These are phyloP conservation scores for Mimachlamys varia DNA, from an alignment of 2,888 invertebrate genomes.

Conservation along the genomic window DNA sequence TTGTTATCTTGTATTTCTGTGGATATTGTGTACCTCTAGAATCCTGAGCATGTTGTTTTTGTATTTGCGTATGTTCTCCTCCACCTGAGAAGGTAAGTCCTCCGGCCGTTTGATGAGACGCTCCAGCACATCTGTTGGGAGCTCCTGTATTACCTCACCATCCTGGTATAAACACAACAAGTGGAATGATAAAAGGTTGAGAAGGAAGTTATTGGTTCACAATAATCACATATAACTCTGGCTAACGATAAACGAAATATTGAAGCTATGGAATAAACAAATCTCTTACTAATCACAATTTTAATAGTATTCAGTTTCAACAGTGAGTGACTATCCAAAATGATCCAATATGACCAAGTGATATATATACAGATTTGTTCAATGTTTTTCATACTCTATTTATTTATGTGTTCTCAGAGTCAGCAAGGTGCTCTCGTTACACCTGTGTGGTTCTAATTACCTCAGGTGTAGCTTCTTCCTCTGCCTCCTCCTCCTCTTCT, in stretches of 20 bases:
- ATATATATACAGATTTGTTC: no score
- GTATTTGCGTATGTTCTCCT: conserved; percentile 74
- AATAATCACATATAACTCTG: background rate
- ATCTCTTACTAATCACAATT: no score
- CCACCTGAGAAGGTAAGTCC: conserved; percentile 76
- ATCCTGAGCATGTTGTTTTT: conserved; percentile 78
- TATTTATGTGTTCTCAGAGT: background rate
- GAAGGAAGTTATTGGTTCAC: background rate
- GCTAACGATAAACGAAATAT: no score
- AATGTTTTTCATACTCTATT: no score
- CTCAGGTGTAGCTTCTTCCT: conserved; percentile 73
- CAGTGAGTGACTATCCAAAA: no score
- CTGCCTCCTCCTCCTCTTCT: conserved; percentile 76
- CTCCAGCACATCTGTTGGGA: conserved; percentile 77
- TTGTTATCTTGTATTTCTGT: background rate
- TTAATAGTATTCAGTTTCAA: no score
- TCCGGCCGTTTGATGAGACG: conserved; percentile 78
- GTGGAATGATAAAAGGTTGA: background rate
- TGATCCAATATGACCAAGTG: no score
- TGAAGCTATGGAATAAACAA: no score
- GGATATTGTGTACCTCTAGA: conserved; percentile 72
- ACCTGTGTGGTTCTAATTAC: conserved; percentile 53
- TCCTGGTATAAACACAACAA: conserved; percentile 53
- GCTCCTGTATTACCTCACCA: conserved; percentile 68
- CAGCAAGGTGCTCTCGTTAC: background rate